Conservation (phyloP, 2,797 vertebrate species). For the Phrynocephalus vlangalii region DNA sequence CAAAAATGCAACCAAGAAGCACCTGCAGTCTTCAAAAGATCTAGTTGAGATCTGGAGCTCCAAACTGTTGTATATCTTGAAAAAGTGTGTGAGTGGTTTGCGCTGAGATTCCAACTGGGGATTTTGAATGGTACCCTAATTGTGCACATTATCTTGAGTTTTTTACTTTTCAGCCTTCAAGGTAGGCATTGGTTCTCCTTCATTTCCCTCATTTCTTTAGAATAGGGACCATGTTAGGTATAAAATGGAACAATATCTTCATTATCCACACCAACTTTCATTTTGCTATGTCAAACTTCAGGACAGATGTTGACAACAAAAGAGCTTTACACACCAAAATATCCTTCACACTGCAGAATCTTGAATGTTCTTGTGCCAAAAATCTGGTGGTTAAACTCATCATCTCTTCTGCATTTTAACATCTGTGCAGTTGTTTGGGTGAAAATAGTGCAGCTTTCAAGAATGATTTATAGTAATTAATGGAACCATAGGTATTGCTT, state of each 20-base stretch:
- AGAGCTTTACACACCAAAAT: background rate
- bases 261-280: background rate
- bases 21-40: too few relatives aligned
- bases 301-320: too few relatives aligned
- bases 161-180: background rate
- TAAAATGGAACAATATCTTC: background rate
- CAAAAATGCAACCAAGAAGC: too few relatives aligned
- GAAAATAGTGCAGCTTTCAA: background rate
- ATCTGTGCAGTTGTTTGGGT: background rate
- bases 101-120: background rate
- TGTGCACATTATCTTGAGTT: background rate
- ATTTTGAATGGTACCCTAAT: background rate
- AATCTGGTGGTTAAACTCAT: background rate
- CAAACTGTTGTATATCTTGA: background rate
- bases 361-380: background rate
- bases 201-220: background rate
- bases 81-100: background rate
- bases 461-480: background rate
- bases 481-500: background rate
- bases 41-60: too few relatives aligned
- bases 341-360: background rate
- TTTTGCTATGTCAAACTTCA: background rate
- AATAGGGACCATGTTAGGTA: background rate
- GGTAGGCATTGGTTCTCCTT: background rate
- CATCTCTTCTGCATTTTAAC: background rate